These are phyloP conservation scores for Meles meles DNA, from an alignment of 2,113 vertebrate species.

Conservation along the genomic window DNA sequence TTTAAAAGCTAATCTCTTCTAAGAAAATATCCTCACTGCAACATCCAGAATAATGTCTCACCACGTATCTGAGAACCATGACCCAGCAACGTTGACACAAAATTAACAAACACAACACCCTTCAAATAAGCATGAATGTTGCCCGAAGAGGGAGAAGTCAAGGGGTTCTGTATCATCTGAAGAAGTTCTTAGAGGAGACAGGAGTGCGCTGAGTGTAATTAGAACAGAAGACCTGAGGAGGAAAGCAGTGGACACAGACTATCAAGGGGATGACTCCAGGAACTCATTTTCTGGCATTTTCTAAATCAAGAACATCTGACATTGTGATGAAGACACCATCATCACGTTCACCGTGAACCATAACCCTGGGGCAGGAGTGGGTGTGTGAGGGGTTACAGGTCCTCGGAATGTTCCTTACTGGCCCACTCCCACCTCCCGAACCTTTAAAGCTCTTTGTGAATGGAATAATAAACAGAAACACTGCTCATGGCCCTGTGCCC, in stretches of 20 bases:
- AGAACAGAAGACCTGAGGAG: background rate
- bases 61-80: background rate
- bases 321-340: background rate
- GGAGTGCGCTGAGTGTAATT: background rate
- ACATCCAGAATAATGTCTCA: background rate
- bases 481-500: rapidly evolving
- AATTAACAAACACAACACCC: background rate
- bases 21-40: background rate
- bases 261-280: rapidly evolving
- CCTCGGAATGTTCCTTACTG: background rate
- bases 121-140: background rate
- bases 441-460: background rate
- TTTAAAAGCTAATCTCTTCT: background rate
- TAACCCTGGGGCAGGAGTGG: background rate
- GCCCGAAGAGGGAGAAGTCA: background rate
- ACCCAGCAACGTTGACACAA: background rate
- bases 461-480: background rate
- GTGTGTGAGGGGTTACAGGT: rapidly evolving
- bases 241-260: background rate
- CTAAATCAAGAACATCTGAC: background rate
- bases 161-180: background rate
- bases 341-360: background rate
- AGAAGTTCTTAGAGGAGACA: background rate
- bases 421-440: background rate
- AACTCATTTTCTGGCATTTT: rapidly evolving